Evolutionary conservation across 2,113 vertebrate genomes (phyloP).

Genomic region (Aspidoscelis tigris): DNA sequence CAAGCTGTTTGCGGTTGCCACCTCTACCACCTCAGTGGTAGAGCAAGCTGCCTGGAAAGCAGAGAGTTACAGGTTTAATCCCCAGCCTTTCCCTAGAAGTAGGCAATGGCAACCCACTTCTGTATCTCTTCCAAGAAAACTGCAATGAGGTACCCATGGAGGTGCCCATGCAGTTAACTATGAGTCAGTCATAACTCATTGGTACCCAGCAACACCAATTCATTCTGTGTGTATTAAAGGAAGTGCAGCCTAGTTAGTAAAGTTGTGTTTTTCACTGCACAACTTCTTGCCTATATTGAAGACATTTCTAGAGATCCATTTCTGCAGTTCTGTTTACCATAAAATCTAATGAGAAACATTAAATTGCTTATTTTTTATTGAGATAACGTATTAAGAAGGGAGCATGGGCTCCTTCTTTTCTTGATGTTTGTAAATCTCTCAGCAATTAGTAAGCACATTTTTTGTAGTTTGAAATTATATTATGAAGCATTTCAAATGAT

Average conservation of each 20-base stretch:
- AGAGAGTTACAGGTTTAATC: no score
- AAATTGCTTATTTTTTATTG: not conserved
- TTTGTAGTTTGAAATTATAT: slow-evolving; percentile 18
- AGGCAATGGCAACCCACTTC: no score
- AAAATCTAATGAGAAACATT: slow-evolving; percentile 21
- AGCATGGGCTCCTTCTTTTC: slow-evolving; percentile 6
- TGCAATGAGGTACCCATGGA: no score
- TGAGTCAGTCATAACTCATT: no score
- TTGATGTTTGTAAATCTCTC: slow-evolving; percentile 29
- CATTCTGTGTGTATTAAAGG: not conserved
- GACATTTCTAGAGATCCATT: not conserved
- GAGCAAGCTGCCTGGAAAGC: no score
- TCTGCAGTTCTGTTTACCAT: not conserved
- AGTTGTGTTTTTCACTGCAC: not conserved
- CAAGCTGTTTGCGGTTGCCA: no score
- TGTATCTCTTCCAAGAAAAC: no score
- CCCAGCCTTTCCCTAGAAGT: no score
- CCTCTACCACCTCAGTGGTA: no score
- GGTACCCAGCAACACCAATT: no score
- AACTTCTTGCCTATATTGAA: not conserved
- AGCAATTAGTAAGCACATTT: slow-evolving; percentile 26
- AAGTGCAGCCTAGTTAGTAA: not conserved
- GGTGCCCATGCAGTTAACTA: no score
- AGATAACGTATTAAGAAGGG: slow-evolving; percentile 23
- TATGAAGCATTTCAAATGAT: slow-evolving; percentile 4